These are phyloP conservation scores for Oedothorax gibbosus DNA, from an alignment of 1,140 invertebrate genomes.

Conservation along the genomic window DNA sequence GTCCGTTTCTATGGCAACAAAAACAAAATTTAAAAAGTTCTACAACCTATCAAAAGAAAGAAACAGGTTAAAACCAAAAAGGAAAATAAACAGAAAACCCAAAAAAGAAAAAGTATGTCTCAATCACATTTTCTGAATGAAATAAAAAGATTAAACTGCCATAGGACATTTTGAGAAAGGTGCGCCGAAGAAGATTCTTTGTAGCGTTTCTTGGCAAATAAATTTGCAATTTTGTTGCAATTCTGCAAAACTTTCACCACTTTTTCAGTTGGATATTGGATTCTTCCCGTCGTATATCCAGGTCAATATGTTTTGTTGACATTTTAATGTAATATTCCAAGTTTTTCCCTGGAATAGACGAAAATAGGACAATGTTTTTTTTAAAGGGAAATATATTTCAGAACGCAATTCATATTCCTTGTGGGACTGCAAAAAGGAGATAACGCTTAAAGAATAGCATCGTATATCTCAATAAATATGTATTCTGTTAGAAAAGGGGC, in stretches of 20 bases:
- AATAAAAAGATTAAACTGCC: constrained; percentile 39
- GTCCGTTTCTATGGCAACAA: constrained; percentile 5
- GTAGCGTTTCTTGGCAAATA: not conserved
- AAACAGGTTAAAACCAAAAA: constrained; percentile 26
- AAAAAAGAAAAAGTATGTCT: constrained; percentile 16
- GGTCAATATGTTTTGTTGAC: not conserved
- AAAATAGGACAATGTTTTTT: too few species aligned
- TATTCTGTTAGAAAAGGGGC: too few species aligned
- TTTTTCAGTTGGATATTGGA: too few species aligned
- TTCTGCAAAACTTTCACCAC: not conserved
- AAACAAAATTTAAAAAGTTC: not conserved
- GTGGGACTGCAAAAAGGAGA: too few species aligned
- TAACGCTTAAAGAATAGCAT: too few species aligned
- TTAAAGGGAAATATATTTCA: too few species aligned
- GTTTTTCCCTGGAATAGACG: too few species aligned
- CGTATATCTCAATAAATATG: too few species aligned
- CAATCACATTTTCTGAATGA: constrained; percentile 23
- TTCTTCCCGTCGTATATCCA: not conserved
- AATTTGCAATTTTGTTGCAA: not conserved
- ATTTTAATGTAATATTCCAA: too few species aligned
- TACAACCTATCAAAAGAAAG: constrained; percentile 3
- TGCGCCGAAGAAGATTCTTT: not conserved
- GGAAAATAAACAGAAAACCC: not conserved
- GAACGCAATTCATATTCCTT: too few species aligned
- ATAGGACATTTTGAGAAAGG: constrained; percentile 25